phyloP scores from a whole-genome alignment of 2,113 vertebrate species.

The Cottus gobio region DNA sequence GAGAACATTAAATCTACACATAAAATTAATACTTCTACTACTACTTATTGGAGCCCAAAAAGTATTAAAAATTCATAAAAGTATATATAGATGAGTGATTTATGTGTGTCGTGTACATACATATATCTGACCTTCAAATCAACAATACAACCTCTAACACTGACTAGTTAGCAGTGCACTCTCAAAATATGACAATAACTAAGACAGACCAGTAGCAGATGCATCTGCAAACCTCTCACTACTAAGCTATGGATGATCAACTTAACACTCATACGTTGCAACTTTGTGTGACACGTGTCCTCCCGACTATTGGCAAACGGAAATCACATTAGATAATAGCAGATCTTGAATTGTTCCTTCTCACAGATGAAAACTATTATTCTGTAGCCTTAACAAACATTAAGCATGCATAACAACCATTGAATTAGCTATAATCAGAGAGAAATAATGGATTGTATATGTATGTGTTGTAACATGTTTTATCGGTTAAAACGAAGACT shows the following conservation, averaged over 20 bases:
- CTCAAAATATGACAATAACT: background rate
- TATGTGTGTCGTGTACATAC: background rate
- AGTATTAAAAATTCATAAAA: constrained; percentile 5
- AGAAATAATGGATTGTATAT: background rate
- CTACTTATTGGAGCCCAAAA: constrained; percentile 11
- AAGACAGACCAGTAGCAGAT: background rate
- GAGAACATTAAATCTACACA: constrained; percentile 1
- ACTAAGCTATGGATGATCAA: background rate
- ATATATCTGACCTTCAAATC: background rate
- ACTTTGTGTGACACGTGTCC: background rate
- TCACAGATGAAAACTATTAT: background rate
- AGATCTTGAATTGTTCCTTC: background rate
- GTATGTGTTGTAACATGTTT: background rate
- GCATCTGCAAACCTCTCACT: constrained; percentile 6
- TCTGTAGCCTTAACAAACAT: too few relatives aligned
- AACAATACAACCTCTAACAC: background rate
- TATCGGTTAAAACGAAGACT: background rate
- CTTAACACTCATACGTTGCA: background rate
- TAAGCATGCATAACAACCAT: background rate
- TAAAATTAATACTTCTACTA: background rate
- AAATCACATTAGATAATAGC: background rate
- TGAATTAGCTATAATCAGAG: background rate
- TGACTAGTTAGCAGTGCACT: background rate
- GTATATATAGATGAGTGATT: background rate
- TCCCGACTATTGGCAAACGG: too few relatives aligned